Evolutionary conservation across 2,113 vertebrate species (phyloP).

Genomic region (Protobothrops mucrosquamatus): DNA sequence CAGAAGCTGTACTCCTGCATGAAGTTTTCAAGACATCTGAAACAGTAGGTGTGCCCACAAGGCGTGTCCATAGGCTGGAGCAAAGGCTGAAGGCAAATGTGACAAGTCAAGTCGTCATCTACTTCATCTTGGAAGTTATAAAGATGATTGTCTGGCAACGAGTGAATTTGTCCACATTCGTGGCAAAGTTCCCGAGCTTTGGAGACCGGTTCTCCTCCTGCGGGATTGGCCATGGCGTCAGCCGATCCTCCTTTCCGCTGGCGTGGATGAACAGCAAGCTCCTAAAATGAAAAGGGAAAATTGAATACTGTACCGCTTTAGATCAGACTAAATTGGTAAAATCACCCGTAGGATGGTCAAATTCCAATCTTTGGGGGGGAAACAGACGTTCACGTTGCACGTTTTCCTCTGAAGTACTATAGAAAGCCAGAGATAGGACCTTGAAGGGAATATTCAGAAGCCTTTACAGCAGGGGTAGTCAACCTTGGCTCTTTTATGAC

Average conservation of each 20-base stretch:
- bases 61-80: slow-evolving; percentile 90
- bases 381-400: neutral
- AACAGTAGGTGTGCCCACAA: slow-evolving; percentile 89
- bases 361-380: neutral
- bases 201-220: slow-evolving; percentile 16
- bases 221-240: slow-evolving; percentile 71
- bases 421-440: neutral
- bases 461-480: neutral
- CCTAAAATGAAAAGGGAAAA: neutral
- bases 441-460: neutral
- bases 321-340: neutral
- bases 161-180: slow-evolving; percentile 85
- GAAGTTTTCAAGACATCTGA: slow-evolving; percentile 85
- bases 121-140: slow-evolving; percentile 92
- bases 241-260: neutral
- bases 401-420: neutral
- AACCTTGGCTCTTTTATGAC: too few relatives aligned
- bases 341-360: neutral
- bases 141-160: slow-evolving; percentile 80
- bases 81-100: slow-evolving; percentile 90
- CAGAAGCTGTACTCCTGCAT: slow-evolving; percentile 89
- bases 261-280: neutral
- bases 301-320: neutral
- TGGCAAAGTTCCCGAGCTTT: slow-evolving; percentile 70
- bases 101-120: slow-evolving; percentile 88